These are phyloP conservation scores for Ptychoptera contaminata DNA, from an alignment of 2,888 invertebrate genomes.

Conservation along the genomic window DNA sequence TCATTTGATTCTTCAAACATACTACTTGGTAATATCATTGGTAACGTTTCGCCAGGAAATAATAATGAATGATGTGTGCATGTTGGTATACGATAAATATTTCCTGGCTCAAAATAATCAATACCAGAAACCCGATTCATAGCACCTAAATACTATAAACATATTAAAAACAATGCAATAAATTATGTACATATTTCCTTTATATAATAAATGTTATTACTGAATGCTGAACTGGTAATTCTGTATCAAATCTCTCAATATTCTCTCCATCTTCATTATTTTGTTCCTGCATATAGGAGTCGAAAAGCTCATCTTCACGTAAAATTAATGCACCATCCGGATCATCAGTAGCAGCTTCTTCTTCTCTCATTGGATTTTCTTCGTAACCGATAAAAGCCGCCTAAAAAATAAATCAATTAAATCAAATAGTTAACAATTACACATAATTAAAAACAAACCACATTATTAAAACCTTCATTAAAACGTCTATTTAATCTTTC, in stretches of 20 bases:
- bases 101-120: slow-evolving; percentile 42
- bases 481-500: too few species aligned
- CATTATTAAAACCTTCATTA: too few species aligned
- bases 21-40: slow-evolving; percentile 41
- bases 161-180: not conserved
- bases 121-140: slow-evolving; percentile 46
- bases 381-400: too few species aligned
- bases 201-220: slow-evolving; percentile 21
- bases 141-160: slow-evolving; percentile 22
- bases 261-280: slow-evolving; percentile 7
- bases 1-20: slow-evolving; percentile 21
- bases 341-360: not conserved
- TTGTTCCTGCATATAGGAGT: slow-evolving; percentile 3
- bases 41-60: slow-evolving; percentile 67
- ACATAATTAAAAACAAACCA: too few species aligned
- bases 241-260: slow-evolving; percentile 31
- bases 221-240: slow-evolving; percentile 38
- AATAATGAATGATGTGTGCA: slow-evolving; percentile 44
- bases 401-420: too few species aligned
- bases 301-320: slow-evolving; percentile 4
- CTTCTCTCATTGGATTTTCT: not conserved
- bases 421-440: too few species aligned
- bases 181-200: not conserved
- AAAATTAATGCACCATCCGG: not conserved
- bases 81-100: slow-evolving; percentile 37